Evolutionary conservation across 2,888 invertebrate genomes (phyloP), one percentile per base, ranked within the genome.

Genomic region (Calliopum simillimum): DNA sequence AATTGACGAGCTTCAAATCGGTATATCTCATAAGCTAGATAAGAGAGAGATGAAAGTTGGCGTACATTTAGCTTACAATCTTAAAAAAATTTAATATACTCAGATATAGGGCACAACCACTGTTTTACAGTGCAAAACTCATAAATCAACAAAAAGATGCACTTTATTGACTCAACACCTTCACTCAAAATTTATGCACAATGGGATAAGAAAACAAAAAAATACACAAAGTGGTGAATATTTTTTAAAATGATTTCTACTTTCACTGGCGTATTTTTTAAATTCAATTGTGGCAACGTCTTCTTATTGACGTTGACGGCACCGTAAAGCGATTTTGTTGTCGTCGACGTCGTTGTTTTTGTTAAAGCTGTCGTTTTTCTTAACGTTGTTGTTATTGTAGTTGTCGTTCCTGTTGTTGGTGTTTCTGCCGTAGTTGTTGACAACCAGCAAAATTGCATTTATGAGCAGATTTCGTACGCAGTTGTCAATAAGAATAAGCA

Each of bases 381-480:
- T 33, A 6, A 6, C 2, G 11, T 44, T 43, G 69, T 25, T 58
- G 67, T 5, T 59, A n/a, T 46, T 46, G 23, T 68, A 66, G 33
- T 49, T 21, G 41, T 44, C 33, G 19, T 16, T 61, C 13, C 67
- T 62, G n/a, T 23, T 41, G 46, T 43, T 62, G 72, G 65, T 73
- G 75, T 75, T 75, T 59, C 69, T 74, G 76, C 76, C 74, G 73
- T 80, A 69, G 77, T 76, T 71, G 79, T 75, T 76, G 82, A 74
- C 77, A 82, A 76, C 84, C 84, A 82, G 71, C 82, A 82, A 75
- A 80, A 82, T 76, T 84, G 82, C 82, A 82, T 82, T 77, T 75
- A 64, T 62, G 46, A 13, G 8, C 33, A 33, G 12, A 43, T 43
- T 4, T n/a, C 53, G 25, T 33, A 43, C 33, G 33, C 33, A 33